Evolutionary conservation across 2,888 invertebrate genomes (phyloP).

Genomic region (Acronicta psi): DNA sequence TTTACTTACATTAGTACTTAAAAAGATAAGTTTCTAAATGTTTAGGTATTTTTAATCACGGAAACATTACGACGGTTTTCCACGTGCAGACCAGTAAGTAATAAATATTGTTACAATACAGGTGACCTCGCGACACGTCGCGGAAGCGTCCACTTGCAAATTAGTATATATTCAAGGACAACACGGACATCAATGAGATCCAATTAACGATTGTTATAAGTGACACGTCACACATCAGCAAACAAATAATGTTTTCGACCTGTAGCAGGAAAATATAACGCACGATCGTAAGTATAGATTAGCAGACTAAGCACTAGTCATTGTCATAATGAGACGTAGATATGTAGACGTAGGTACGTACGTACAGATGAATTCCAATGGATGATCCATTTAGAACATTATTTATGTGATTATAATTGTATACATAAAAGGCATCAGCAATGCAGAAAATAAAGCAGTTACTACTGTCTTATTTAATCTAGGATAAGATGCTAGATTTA

Average conservation of each 20-base stretch:
- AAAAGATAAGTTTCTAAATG: conserved; percentile 34
- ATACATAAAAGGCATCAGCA: too few relatives aligned
- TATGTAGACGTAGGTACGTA: not conserved
- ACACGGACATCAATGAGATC: conserved; percentile 56
- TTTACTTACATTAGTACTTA: too few relatives aligned
- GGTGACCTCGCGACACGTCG: conserved; percentile 70
- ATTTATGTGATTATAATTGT: not conserved
- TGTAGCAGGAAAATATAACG: conserved; percentile 33
- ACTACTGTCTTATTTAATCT: too few relatives aligned
- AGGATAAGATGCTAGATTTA: too few relatives aligned
- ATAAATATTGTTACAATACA: conserved; percentile 66
- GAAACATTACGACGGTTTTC: conserved; percentile 62
- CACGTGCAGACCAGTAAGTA: conserved; percentile 54
- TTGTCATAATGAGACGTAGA: conserved; percentile 20
- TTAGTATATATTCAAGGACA: conserved; percentile 78
- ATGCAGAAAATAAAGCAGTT: too few relatives aligned
- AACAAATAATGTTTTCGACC: conserved; percentile 29
- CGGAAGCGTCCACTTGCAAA: conserved; percentile 85
- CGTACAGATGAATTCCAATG: not conserved
- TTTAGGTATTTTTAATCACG: conserved; percentile 64
- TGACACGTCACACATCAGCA: conserved; percentile 35
- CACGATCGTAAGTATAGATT: conserved; percentile 26
- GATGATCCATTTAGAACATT: not conserved
- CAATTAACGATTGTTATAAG: conserved; percentile 59
- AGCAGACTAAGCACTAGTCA: conserved; percentile 24